phyloP scores from a whole-genome alignment of 2,797 vertebrate genomes.

The Somateria mollissima region DNA sequence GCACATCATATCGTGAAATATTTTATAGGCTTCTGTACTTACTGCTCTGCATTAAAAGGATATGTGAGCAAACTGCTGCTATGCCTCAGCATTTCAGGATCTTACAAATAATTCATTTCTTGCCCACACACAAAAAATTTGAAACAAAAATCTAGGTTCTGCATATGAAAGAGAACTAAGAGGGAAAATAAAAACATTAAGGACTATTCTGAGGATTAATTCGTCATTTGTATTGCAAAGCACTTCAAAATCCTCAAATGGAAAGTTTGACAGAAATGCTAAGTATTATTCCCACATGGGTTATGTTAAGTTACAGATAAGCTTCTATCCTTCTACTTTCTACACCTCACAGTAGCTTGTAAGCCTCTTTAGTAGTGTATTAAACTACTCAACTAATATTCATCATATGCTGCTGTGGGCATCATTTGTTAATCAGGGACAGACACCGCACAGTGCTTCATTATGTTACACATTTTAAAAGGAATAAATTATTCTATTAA shows the following conservation, averaged over 20 bases:
- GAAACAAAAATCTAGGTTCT: background rate
- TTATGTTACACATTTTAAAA: conserved; percentile 29
- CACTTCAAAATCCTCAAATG: conserved; percentile 33
- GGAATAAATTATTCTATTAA: conserved; percentile 46
- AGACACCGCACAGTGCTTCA: background rate
- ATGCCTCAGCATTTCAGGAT: background rate
- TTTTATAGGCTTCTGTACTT: background rate
- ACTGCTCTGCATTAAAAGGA: background rate
- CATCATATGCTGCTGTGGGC: background rate
- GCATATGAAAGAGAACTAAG: background rate
- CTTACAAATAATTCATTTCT: background rate
- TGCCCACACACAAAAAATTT: background rate
- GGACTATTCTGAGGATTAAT: conserved; percentile 31
- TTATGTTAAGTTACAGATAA: conserved; percentile 54
- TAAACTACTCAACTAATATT: conserved; percentile 52
- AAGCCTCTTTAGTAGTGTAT: conserved; percentile 30
- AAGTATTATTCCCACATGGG: conserved; percentile 42
- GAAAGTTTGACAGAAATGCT: conserved; percentile 38
- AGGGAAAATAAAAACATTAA: conserved; percentile 20
- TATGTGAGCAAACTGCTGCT: background rate
- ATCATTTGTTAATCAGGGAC: conserved; percentile 49
- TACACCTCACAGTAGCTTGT: conserved; percentile 2
- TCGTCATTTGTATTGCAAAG: conserved; percentile 21
- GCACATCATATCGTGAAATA: background rate
- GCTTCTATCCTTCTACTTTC: conserved; percentile 22